phyloP scores from a whole-genome alignment of 2,113 vertebrate genomes.

The Typhlomys cinereus region DNA sequence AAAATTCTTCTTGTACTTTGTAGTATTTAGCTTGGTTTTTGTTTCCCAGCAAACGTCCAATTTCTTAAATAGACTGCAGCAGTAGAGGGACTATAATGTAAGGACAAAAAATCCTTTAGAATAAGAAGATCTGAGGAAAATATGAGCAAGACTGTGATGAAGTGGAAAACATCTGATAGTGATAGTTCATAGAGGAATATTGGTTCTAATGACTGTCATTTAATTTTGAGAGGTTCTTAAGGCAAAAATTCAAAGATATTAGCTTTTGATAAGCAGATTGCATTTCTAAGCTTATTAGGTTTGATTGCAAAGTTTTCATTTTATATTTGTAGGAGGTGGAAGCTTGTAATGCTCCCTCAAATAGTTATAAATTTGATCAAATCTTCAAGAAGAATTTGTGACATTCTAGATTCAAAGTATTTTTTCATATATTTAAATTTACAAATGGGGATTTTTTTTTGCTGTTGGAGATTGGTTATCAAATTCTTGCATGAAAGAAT shows the following conservation, averaged over 20 bases:
- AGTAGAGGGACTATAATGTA: neutral
- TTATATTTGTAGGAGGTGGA: neutral
- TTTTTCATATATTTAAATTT: conserved; percentile 14
- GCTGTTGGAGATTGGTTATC: neutral
- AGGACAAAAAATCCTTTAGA: conserved; percentile 23
- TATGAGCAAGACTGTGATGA: neutral
- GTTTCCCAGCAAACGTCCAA: neutral
- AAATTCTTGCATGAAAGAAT: conserved; percentile 20
- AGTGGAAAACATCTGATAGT: neutral
- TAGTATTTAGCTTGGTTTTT: neutral
- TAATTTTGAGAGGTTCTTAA: neutral
- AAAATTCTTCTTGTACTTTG: neutral
- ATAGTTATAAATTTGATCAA: conserved; percentile 5
- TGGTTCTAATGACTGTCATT: neutral
- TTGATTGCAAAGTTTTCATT: conserved; percentile 1
- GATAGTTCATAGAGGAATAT: neutral
- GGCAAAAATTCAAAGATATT: neutral
- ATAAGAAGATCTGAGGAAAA: conserved; percentile 4
- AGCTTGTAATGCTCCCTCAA: neutral
- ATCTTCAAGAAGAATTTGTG: conserved; percentile 40
- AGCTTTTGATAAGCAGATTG: neutral
- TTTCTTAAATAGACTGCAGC: neutral
- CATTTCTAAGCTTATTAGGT: conserved; percentile 11
- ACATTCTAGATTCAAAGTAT: neutral
- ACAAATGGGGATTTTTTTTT: neutral